phyloP scores from a whole-genome alignment of 1,140 invertebrate species.

The Trichonephila inaurata region DNA sequence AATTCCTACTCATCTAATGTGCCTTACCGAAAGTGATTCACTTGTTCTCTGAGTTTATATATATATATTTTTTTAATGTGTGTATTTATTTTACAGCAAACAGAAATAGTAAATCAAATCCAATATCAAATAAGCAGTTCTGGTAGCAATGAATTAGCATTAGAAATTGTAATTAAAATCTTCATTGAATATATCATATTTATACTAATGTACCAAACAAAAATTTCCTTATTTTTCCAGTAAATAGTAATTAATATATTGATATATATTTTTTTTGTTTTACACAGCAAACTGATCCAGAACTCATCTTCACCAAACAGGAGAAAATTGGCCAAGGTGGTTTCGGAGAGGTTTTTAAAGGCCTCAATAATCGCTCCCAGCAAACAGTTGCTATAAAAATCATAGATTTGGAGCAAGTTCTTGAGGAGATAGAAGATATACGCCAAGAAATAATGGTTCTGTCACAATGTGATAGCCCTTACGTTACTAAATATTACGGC shows the following conservation, averaged over 20 bases:
- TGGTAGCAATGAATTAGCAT: not conserved
- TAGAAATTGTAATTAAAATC: not conserved
- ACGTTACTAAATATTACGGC: constrained; percentile 98
- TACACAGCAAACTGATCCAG: constrained; percentile 90
- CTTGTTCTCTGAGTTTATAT: too few relatives aligned
- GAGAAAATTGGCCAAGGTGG: constrained; percentile 99
- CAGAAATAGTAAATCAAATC: not conserved
- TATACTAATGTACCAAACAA: too few relatives aligned
- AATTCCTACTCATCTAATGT: too few relatives aligned
- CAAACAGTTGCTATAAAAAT: constrained; percentile 99
- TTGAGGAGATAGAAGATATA: constrained; percentile 99
- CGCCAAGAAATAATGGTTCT: constrained; percentile 98
- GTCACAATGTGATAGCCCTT: constrained; percentile 99
- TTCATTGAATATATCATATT: not conserved
- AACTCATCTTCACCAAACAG: constrained; percentile 99
- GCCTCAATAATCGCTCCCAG: constrained; percentile 97
- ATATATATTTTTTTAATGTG: too few relatives aligned
- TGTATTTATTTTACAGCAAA: too few relatives aligned
- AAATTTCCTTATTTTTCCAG: too few relatives aligned
- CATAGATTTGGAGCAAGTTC: constrained; percentile 99
- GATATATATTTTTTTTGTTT: not conserved
- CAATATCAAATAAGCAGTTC: not conserved
- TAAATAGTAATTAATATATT: too few relatives aligned
- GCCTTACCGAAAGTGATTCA: too few relatives aligned
- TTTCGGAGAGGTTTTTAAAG: constrained; percentile 99